These are phyloP conservation scores for Nycticebus coucang DNA, from an alignment of 2,113 vertebrate genomes.

Conservation along the genomic window DNA sequence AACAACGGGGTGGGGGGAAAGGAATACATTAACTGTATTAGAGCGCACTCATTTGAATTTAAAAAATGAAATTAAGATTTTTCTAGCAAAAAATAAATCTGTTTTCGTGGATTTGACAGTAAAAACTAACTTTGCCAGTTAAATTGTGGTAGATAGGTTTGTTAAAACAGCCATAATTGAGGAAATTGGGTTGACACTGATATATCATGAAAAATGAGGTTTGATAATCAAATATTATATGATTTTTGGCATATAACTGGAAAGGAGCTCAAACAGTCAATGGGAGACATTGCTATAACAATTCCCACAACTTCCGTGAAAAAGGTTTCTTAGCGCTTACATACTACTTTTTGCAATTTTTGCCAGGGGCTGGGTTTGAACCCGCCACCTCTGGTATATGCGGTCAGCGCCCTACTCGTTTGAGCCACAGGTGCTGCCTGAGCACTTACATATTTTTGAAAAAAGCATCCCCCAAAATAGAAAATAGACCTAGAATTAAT, in stretches of 20 bases:
- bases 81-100: not conserved
- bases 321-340: not conserved
- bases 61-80: not conserved
- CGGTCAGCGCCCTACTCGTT: no score
- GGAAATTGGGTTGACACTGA: not conserved
- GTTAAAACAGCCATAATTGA: not conserved
- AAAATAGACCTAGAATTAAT: not conserved
- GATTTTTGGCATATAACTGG: not conserved
- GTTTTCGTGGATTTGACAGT: not conserved
- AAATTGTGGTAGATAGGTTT: not conserved
- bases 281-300: not conserved
- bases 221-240: not conserved
- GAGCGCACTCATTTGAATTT: conserved; percentile 15
- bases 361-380: no score
- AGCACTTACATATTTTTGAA: not conserved
- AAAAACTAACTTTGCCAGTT: not conserved
- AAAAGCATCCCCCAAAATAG: not conserved
- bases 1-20: not conserved
- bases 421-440: no score
- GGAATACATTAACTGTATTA: no score
- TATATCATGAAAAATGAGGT: not conserved
- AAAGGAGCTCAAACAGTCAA: not conserved
- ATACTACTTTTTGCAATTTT: no score
- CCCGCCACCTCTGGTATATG: no score
- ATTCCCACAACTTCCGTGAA: not conserved